These are phyloP conservation scores for Zaprionus gabonicus DNA, from an alignment of 1,140 invertebrate genomes.

Conservation along the genomic window DNA sequence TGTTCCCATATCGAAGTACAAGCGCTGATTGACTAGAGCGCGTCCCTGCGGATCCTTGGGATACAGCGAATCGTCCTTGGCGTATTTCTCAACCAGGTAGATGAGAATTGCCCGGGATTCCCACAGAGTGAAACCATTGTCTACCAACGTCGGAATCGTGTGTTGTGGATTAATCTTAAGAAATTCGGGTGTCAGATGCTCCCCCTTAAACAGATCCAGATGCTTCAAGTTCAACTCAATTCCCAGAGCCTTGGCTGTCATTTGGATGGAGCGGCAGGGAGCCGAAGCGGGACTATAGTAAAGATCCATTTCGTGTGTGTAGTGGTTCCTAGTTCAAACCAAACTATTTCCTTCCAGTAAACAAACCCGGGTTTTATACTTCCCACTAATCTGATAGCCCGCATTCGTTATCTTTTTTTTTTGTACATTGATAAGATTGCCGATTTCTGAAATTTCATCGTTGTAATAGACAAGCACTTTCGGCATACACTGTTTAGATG, in stretches of 20 bases:
- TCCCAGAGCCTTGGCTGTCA: slow-evolving; percentile 84
- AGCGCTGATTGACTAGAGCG: slow-evolving; percentile 85
- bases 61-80: slow-evolving; percentile 85
- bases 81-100: slow-evolving; percentile 69
- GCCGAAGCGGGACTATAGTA: slow-evolving; percentile 54
- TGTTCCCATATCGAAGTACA: slow-evolving; percentile 86
- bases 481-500: neutral
- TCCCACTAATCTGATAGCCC: neutral
- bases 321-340: neutral
- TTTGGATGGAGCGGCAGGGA: slow-evolving; percentile 83
- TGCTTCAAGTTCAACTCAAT: slow-evolving; percentile 83
- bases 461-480: neutral
- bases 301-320: slow-evolving; percentile 39
- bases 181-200: slow-evolving; percentile 88
- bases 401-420: neutral
- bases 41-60: slow-evolving; percentile 86
- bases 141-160: slow-evolving; percentile 68
- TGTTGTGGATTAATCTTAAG: slow-evolving; percentile 77
- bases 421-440: neutral
- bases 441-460: neutral
- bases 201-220: slow-evolving; percentile 86
- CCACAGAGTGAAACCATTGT: slow-evolving; percentile 60
- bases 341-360: neutral
- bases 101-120: slow-evolving; percentile 67
- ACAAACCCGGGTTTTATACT: neutral